Evolutionary conservation across 1,140 invertebrate genomes (phyloP).

Genomic region (Megathymus violae): DNA sequence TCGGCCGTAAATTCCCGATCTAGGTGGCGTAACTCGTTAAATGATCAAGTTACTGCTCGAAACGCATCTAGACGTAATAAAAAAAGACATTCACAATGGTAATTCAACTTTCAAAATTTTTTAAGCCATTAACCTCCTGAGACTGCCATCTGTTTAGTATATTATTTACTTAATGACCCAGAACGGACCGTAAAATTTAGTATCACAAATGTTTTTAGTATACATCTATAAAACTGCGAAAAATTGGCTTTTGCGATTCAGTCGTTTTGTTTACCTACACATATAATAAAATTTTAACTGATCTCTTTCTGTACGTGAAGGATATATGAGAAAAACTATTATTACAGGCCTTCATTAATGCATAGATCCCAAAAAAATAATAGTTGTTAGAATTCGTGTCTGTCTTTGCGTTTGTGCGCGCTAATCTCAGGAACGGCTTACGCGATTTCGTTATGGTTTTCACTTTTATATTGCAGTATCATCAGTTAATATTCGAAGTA

Average conservation of each 20-base stretch:
- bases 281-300: too few relatives aligned
- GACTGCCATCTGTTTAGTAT: constrained; percentile 34
- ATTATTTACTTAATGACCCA: constrained; percentile 22
- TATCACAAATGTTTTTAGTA: constrained; percentile 8
- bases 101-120: constrained; percentile 52
- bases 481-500: too few relatives aligned
- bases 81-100: constrained; percentile 51
- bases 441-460: too few relatives aligned
- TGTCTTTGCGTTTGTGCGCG: too few relatives aligned
- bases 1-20: constrained; percentile 15
- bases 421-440: too few relatives aligned
- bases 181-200: constrained; percentile 19
- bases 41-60: constrained; percentile 41
- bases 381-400: too few relatives aligned
- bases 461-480: too few relatives aligned
- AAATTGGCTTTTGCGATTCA: not conserved
- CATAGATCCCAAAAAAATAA: too few relatives aligned
- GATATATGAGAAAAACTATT: too few relatives aligned
- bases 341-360: too few relatives aligned
- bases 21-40: constrained; percentile 39
- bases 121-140: constrained; percentile 40
- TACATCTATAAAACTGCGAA: constrained; percentile 10
- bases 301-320: too few relatives aligned
- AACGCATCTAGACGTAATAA: constrained; percentile 49
- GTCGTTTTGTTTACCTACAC: too few relatives aligned